Percentiles rank a stretch among this genome's conserved stretches.
phyloP scores from a whole-genome alignment of 2,113 vertebrate genomes.

The Phrynosoma platyrhinos region DNA sequence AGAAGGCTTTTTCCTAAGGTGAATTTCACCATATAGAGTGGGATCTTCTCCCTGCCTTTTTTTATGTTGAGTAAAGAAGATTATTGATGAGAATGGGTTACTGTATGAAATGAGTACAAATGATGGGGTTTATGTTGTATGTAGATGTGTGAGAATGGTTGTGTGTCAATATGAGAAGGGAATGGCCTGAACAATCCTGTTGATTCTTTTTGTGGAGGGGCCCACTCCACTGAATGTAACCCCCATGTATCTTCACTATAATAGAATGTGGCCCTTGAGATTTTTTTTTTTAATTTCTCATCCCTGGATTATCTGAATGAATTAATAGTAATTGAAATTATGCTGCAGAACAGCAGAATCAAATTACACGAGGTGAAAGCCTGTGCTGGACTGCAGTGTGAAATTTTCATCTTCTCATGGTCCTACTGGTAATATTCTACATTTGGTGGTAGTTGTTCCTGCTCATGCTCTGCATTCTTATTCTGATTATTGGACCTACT shows the following conservation, averaged over 20 bases:
- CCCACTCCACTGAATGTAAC: not conserved
- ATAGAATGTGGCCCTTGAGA: not conserved
- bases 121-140: not conserved
- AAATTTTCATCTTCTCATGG: no score
- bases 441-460: not conserved
- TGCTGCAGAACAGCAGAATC: not conserved
- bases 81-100: not conserved
- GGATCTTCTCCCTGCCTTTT: not conserved
- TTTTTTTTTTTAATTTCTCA: not conserved
- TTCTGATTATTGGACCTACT: not conserved
- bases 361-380: not conserved
- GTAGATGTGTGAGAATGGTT: not conserved
- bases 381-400: not conserved
- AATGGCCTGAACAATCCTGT: not conserved
- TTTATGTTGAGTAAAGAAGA: not conserved
- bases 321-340: not conserved
- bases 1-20: not conserved
- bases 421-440: not conserved
- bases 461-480: not conserved
- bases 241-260: not conserved
- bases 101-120: not conserved
- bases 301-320: not conserved
- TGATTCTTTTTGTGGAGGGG: not conserved
- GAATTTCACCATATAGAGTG: not conserved
- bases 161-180: not conserved